phyloP scores from a whole-genome alignment of 2,113 vertebrate genomes.

The Eolophus roseicapilla region DNA sequence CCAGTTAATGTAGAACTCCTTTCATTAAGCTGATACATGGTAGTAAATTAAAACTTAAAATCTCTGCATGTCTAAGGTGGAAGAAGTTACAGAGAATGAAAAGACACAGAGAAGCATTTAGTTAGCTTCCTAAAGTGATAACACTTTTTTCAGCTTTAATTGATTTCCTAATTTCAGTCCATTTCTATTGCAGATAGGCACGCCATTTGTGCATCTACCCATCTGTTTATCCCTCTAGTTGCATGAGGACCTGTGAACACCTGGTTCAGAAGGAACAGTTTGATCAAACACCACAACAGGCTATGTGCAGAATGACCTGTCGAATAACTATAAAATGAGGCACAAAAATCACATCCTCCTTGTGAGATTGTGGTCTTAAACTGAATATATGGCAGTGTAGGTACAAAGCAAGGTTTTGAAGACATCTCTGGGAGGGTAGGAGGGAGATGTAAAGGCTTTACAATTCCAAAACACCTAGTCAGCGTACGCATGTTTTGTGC shows the following conservation, averaged over 20 bases:
- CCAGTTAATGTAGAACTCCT: neutral
- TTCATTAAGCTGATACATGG: neutral
- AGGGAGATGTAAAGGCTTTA: neutral
- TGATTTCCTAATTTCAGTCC: neutral
- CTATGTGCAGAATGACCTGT: rapidly evolving
- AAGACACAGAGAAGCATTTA: neutral
- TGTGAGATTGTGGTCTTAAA: rapidly evolving
- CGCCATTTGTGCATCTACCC: rapidly evolving
- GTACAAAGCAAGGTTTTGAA: too few relatives aligned
- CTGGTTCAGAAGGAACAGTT: neutral
- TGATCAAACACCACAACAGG: neutral
- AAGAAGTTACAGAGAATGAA: neutral
- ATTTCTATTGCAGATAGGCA: neutral
- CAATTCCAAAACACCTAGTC: neutral
- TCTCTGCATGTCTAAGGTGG: neutral
- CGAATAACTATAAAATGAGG: rapidly evolving
- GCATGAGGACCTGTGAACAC: neutral
- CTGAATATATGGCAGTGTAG: rapidly evolving
- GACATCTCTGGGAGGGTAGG: neutral
- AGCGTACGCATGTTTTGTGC: rapidly evolving
- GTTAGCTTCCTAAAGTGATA: neutral
- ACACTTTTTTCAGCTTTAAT: neutral
- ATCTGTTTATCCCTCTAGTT: neutral
- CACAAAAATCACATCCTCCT: neutral
- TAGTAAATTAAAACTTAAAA: neutral